phyloP scores from a whole-genome alignment of 2,888 invertebrate genomes.

The Selenia dentaria region DNA sequence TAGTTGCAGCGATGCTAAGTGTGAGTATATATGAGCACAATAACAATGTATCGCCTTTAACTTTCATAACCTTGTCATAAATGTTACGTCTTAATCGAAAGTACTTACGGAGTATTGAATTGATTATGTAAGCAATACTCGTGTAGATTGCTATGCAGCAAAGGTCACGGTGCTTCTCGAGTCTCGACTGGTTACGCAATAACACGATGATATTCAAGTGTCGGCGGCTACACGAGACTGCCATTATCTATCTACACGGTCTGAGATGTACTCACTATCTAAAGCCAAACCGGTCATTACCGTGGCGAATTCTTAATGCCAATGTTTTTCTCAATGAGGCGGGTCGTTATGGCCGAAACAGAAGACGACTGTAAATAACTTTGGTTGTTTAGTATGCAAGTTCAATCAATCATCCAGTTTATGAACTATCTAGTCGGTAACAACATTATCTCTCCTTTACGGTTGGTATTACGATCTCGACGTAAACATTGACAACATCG shows the following conservation, averaged over 20 bases:
- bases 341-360: constrained; percentile 3
- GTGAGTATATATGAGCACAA: neutral
- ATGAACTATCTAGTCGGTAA: neutral
- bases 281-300: constrained; percentile 21
- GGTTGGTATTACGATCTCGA: constrained; percentile 7
- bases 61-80: constrained; percentile 25
- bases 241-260: constrained; percentile 1
- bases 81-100: constrained; percentile 25
- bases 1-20: neutral
- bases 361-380: too few relatives aligned
- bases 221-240: constrained; percentile 40
- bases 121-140: constrained; percentile 38
- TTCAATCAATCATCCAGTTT: constrained; percentile 5
- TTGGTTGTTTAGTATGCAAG: neutral
- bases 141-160: constrained; percentile 40
- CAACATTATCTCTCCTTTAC: constrained; percentile 12
- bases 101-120: constrained; percentile 27
- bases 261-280: neutral
- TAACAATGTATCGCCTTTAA: constrained; percentile 27
- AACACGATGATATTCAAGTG: constrained; percentile 31
- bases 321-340: constrained; percentile 2
- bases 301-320: constrained; percentile 19
- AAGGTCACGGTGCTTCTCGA: constrained; percentile 55
- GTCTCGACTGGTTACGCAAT: constrained; percentile 47
- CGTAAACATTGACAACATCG: constrained; percentile 12